Evolutionary conservation across 2,113 vertebrate species (phyloP).

Genomic region (Bagarius yarrelli): DNA sequence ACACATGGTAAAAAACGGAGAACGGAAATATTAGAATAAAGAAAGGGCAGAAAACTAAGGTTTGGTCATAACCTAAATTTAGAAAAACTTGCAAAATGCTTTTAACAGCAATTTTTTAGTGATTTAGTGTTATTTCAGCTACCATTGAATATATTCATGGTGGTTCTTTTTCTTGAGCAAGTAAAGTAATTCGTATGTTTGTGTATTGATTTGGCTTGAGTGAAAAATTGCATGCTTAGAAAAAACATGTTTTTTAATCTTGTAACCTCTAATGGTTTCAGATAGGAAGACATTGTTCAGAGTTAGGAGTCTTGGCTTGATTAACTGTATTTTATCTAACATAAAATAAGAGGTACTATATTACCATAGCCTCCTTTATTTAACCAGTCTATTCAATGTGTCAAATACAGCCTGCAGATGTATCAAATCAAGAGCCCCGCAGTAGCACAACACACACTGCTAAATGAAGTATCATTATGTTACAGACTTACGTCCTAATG

Average conservation of each 20-base stretch:
- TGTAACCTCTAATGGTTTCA: background rate
- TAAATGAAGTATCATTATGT: slow-evolving; percentile 28
- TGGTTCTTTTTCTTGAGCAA: background rate
- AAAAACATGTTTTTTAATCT: background rate
- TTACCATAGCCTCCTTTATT: background rate
- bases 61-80: background rate
- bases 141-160: background rate
- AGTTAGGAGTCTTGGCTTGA: background rate
- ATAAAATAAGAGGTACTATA: background rate
- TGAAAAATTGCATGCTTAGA: background rate
- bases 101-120: background rate
- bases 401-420: slow-evolving; percentile 2
- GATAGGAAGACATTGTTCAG: background rate
- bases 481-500: slow-evolving; percentile 31
- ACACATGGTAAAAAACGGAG: background rate
- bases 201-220: background rate
- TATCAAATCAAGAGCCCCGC: background rate
- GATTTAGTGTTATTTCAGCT: background rate
- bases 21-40: background rate
- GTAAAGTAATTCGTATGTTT: background rate
- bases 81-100: background rate
- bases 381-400: background rate
- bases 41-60: background rate
- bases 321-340: background rate
- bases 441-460: background rate